A percentile compares a stretch with the other conserved stretches of the same genome.
These are phyloP conservation scores for Vireo altiloquus DNA, from an alignment of 2,113 vertebrate species.

Conservation along the genomic window DNA sequence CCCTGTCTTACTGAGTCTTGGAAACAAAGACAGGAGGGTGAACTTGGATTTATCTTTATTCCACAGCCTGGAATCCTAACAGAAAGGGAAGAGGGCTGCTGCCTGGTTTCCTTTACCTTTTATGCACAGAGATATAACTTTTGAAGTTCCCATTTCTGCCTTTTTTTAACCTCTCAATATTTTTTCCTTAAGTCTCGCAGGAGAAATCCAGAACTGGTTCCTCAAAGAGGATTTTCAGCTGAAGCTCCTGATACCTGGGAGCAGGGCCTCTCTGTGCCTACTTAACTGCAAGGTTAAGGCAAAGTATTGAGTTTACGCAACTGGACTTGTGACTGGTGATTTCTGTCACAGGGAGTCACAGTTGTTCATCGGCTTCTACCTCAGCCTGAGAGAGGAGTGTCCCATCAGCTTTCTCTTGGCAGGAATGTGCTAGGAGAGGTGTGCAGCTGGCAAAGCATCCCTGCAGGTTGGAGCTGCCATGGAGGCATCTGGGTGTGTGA, in stretches of 20 bases:
- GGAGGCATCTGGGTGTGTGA: neutral
- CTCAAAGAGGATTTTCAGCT: neutral
- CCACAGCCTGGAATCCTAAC: neutral
- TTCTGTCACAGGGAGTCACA: neutral
- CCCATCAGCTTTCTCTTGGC: neutral
- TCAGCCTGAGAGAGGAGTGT: neutral
- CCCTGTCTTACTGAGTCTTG: neutral
- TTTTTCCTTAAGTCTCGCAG: neutral
- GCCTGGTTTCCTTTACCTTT: neutral
- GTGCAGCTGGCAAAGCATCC: neutral
- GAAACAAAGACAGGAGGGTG: slow-evolving; percentile 21
- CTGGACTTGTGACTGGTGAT: neutral
- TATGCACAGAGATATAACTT: neutral
- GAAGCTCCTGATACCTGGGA: neutral
- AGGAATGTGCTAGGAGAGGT: neutral
- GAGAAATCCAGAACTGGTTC: neutral
- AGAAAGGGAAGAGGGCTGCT: neutral
- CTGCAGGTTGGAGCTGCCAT: neutral
- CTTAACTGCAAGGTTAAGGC: neutral
- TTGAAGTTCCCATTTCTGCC: neutral
- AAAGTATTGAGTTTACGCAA: fast-evolving
- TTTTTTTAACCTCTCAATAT: neutral
- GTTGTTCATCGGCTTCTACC: neutral
- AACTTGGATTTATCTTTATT: slow-evolving; percentile 27
- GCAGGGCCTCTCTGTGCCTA: neutral